These are phyloP conservation scores for Beaufortia kweichowensis DNA, from an alignment of 2,113 vertebrate species.

Conservation along the genomic window DNA sequence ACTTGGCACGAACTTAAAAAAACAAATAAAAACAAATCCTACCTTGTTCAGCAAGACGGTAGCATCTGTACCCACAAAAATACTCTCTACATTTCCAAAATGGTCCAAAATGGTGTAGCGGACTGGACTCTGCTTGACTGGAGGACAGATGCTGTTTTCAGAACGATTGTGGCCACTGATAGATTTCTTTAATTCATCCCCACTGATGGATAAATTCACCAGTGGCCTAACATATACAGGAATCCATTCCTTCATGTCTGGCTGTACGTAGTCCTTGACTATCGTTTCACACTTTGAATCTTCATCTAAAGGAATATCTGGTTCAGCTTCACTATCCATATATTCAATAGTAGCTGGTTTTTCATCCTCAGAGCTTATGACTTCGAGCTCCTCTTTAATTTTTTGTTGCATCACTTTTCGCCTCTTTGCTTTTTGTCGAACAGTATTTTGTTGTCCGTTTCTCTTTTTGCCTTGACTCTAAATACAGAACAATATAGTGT, in stretches of 20 bases:
- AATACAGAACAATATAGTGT: not conserved
- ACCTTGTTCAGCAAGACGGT: conserved; percentile 32
- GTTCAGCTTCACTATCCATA: conserved; percentile 60
- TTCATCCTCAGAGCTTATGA: conserved; percentile 36
- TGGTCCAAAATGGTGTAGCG: conserved; percentile 60
- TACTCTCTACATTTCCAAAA: conserved; percentile 41
- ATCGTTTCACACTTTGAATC: not conserved
- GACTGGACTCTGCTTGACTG: not conserved
- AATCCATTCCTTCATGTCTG: conserved; percentile 78
- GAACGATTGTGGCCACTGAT: not conserved
- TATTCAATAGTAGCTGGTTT: conserved; percentile 48
- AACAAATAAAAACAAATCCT: not conserved
- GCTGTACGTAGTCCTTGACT: conserved; percentile 43
- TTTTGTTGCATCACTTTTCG: conserved; percentile 3
- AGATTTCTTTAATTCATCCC: not conserved
- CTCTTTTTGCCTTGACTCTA: not conserved
- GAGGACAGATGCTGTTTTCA: accelerated
- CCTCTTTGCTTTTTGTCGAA: conserved; percentile 15
- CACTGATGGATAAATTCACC: not conserved
- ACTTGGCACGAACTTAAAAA: not conserved
- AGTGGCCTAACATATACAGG: conserved; percentile 58
- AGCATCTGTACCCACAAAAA: conserved; percentile 45
- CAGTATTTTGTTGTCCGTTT: not conserved
- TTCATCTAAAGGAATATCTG: conserved; percentile 6
- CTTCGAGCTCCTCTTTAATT: not conserved